Conservation (phyloP, 1,140 invertebrate genomes). For the Nasonia vitripennis region DNA sequence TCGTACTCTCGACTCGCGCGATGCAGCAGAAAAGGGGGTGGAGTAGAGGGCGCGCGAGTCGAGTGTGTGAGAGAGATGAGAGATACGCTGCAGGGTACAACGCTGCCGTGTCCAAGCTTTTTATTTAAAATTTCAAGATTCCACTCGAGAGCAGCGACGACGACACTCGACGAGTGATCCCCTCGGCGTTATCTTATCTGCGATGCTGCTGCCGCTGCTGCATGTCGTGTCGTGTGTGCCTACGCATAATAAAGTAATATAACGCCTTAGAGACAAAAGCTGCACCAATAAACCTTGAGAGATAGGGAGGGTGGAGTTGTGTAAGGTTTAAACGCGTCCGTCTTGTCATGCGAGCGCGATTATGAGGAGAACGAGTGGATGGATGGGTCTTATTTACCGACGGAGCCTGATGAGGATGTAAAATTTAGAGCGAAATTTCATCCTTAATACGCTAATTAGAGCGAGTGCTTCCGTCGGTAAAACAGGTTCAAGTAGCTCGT, state of each 20-base stretch:
- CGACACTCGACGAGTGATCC: background rate
- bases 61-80: background rate
- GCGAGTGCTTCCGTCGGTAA: background rate
- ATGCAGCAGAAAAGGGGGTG: background rate
- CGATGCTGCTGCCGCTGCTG: background rate
- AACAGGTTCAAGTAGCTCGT: background rate
- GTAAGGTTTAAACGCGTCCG: background rate
- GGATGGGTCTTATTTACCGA: background rate
- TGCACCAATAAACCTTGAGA: background rate
- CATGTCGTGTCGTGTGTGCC: background rate
- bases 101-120: background rate
- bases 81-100: background rate
- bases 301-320: background rate
- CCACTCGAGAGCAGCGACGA: background rate
- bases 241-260: slow-evolving; percentile 5
- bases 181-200: background rate
- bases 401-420: background rate
- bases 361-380: too few relatives aligned
- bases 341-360: too few relatives aligned
- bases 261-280: background rate
- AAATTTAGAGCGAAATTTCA: background rate
- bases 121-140: slow-evolving; percentile 30
- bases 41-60: background rate
- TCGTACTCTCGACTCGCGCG: background rate
- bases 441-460: background rate